Evolutionary conservation across 2,888 invertebrate genomes (phyloP).

Genomic region (Dolichopus griseipennis): DNA sequence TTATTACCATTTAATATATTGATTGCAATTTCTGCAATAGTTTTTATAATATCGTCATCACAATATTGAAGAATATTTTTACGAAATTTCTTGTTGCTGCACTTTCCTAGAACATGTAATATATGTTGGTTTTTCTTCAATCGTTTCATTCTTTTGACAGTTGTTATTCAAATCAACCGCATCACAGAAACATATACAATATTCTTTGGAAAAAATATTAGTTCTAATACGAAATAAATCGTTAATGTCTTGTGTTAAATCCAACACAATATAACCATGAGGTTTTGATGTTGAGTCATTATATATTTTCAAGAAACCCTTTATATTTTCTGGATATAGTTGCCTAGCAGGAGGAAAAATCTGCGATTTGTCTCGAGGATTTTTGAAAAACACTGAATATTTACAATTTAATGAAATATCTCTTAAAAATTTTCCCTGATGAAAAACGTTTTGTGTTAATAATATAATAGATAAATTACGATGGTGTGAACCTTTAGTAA

Average conservation of each 20-base stretch:
- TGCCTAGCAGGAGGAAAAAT: constrained; percentile 13
- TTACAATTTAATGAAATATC: too few species aligned
- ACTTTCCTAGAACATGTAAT: constrained; percentile 4
- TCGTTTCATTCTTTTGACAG: constrained; percentile 8
- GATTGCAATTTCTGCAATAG: constrained; percentile 7
- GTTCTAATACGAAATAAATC: constrained; percentile 14
- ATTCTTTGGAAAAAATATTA: constrained; percentile 16
- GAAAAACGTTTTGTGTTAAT: constrained; percentile 13
- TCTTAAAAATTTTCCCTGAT: constrained; percentile 9
- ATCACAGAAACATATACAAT: neutral
- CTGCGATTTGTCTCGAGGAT: neutral
- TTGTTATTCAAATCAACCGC: neutral
- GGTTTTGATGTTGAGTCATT: constrained; percentile 12
- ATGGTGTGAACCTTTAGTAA: constrained; percentile 13
- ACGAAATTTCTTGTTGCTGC: neutral
- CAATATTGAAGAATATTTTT: constrained; percentile 2
- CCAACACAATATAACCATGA: constrained; percentile 14
- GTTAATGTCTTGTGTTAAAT: constrained; percentile 12
- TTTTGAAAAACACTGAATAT: too few species aligned
- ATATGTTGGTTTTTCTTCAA: constrained; percentile 11
- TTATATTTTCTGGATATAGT: constrained; percentile 15
- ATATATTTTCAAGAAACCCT: constrained; percentile 15
- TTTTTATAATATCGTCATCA: constrained; percentile 7
- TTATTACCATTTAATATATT: constrained; percentile 9
- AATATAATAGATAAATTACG: constrained; percentile 7